phyloP scores from a whole-genome alignment of 2,888 invertebrate genomes.

The Eupithecia abbreviata region DNA sequence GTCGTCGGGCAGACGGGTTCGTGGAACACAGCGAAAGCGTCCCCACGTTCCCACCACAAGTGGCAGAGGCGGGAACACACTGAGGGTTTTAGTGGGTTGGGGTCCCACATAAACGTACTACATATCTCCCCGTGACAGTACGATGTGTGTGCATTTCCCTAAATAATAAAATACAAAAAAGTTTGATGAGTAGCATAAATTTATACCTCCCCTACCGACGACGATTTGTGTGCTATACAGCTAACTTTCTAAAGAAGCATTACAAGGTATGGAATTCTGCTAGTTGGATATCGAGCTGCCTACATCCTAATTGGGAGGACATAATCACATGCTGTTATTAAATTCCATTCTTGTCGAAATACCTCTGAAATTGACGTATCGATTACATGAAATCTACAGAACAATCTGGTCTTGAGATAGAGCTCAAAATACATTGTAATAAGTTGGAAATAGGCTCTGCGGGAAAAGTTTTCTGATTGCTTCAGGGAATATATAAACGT shows the following conservation, averaged over 20 bases:
- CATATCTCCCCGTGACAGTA: too few species aligned
- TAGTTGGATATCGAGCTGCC: conserved; percentile 5
- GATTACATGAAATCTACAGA: conserved; percentile 17
- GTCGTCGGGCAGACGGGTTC: too few species aligned
- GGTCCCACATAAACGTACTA: too few species aligned
- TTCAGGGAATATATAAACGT: not conserved
- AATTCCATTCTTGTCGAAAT: conserved; percentile 43
- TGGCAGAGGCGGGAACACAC: too few species aligned
- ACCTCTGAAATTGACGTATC: conserved; percentile 36
- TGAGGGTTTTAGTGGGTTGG: too few species aligned
- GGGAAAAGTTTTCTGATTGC: conserved; percentile 12
- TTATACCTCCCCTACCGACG: too few species aligned
- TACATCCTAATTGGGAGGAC: conserved; percentile 37
- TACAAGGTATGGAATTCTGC: not conserved
- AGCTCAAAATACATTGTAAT: not conserved
- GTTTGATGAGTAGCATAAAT: too few species aligned
- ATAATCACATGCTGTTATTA: conserved; percentile 42
- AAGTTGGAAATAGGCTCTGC: not conserved
- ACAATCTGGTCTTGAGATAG: conserved; percentile 10
- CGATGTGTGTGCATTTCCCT: too few species aligned
- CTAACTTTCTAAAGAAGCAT: not conserved
- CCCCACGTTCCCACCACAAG: too few species aligned
- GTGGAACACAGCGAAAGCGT: too few species aligned
- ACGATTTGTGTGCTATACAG: too few species aligned
- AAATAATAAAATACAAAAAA: too few species aligned